phyloP scores from a whole-genome alignment of 1,140 invertebrate genomes.

The Eumeta japonica region DNA sequence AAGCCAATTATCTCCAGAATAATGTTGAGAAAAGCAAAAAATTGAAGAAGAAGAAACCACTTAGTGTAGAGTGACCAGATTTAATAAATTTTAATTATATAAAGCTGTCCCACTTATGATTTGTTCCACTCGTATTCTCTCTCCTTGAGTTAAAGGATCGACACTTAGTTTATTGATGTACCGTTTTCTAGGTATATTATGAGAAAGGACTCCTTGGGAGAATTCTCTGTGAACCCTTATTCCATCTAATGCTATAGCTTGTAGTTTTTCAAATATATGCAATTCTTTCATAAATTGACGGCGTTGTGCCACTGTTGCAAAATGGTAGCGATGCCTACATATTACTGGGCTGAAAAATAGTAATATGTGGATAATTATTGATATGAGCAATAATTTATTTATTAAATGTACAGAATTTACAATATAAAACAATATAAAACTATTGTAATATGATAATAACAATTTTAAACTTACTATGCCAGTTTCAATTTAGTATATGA shows the following conservation, averaged over 20 bases:
- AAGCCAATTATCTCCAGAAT: constrained; percentile 80
- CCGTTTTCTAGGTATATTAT: constrained; percentile 40
- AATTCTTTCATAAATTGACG: constrained; percentile 51
- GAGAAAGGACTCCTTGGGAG: constrained; percentile 49
- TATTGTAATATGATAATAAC: no score
- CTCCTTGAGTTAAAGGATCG: constrained; percentile 34
- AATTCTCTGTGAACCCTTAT: constrained; percentile 52
- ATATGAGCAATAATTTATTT: no score
- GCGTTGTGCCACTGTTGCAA: constrained; percentile 33
- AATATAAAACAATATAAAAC: background rate
- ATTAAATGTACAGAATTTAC: background rate
- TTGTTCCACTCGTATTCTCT: constrained; percentile 46
- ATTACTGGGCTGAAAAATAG: constrained; percentile 36
- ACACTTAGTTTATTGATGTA: constrained; percentile 44
- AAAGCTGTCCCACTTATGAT: constrained; percentile 40
- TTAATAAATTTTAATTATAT: constrained; percentile 13
- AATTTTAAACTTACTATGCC: constrained; percentile 49
- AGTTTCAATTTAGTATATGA: constrained; percentile 34
- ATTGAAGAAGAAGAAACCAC: constrained; percentile 58
- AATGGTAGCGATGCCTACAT: constrained; percentile 46
- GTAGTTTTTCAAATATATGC: constrained; percentile 43
- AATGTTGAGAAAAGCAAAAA: constrained; percentile 80
- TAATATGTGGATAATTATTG: background rate
- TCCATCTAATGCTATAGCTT: constrained; percentile 48
- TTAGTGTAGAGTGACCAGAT: constrained; percentile 6